These are phyloP conservation scores for Carposina sasakii DNA, from an alignment of 1,140 invertebrate species.

Conservation along the genomic window DNA sequence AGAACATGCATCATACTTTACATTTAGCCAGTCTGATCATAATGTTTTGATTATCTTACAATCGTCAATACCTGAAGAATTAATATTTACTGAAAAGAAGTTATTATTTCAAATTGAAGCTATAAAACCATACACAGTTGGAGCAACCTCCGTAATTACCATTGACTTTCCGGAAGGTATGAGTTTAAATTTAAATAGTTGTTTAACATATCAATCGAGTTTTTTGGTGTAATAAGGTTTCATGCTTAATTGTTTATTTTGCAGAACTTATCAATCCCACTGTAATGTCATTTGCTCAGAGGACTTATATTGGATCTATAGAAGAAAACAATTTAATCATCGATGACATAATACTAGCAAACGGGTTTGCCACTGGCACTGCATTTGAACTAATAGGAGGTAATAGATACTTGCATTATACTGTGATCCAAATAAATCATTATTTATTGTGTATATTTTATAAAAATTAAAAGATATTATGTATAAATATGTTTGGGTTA, in stretches of 20 bases:
- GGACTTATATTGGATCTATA: slow-evolving; percentile 33
- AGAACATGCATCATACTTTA: slow-evolving; percentile 44
- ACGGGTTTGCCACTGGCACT: slow-evolving; percentile 26
- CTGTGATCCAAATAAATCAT: too few species aligned
- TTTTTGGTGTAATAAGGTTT: too few species aligned
- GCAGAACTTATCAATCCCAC: slow-evolving; percentile 36
- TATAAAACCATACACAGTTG: slow-evolving; percentile 37
- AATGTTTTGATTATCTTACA: slow-evolving; percentile 25
- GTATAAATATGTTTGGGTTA: too few species aligned
- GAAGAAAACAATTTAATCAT: slow-evolving; percentile 23
- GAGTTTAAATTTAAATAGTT: slow-evolving; percentile 1
- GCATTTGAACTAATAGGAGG: slow-evolving; percentile 32
- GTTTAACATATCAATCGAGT: too few species aligned
- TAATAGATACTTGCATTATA: slow-evolving; percentile 17
- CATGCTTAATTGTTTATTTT: slow-evolving; percentile 12
- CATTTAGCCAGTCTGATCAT: slow-evolving; percentile 18
- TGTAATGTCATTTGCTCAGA: slow-evolving; percentile 34
- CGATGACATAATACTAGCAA: slow-evolving; percentile 29
- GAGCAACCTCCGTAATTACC: slow-evolving; percentile 33
- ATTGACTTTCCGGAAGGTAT: slow-evolving; percentile 41
- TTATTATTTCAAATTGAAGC: slow-evolving; percentile 40
- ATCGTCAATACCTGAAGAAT: slow-evolving; percentile 33
- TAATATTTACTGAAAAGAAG: slow-evolving; percentile 43
- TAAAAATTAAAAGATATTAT: too few species aligned
- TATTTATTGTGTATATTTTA: too few species aligned